Evolutionary conservation across 2,888 invertebrate species (phyloP).

Genomic region (Periphyllus acericola): DNA sequence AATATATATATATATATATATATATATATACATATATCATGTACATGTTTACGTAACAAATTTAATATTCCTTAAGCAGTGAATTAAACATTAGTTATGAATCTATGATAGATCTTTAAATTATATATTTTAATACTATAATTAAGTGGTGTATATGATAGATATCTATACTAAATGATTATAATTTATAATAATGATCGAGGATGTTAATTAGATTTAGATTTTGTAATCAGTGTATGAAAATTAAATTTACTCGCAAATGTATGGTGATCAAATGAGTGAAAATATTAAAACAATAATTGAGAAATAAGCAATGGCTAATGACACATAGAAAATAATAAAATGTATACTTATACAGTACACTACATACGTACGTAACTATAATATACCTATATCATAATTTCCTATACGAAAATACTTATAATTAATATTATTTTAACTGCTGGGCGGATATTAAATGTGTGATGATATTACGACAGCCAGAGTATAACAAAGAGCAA

Average conservation of each 20-base stretch:
- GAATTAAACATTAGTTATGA: background rate
- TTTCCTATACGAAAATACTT: too few species aligned
- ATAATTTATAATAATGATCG: background rate
- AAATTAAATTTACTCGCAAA: background rate
- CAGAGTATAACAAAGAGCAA: too few species aligned
- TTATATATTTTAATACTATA: background rate
- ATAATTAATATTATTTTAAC: too few species aligned
- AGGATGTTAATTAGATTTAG: background rate
- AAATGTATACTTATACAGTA: background rate
- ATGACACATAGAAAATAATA: background rate
- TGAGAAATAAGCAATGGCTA: background rate
- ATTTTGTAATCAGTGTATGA: background rate
- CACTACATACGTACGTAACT: too few species aligned
- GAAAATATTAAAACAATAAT: too few species aligned
- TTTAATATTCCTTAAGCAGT: background rate
- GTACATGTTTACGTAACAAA: background rate
- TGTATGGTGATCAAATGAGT: background rate
- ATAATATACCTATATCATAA: too few species aligned
- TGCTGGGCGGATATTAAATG: too few species aligned
- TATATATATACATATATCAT: too few species aligned
- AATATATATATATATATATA: background rate
- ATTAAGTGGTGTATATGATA: background rate
- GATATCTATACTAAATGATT: background rate
- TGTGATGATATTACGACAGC: too few species aligned
- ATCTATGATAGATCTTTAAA: background rate